Conservation (phyloP, 2,113 vertebrate genomes). For the Nibea albiflora region DNA sequence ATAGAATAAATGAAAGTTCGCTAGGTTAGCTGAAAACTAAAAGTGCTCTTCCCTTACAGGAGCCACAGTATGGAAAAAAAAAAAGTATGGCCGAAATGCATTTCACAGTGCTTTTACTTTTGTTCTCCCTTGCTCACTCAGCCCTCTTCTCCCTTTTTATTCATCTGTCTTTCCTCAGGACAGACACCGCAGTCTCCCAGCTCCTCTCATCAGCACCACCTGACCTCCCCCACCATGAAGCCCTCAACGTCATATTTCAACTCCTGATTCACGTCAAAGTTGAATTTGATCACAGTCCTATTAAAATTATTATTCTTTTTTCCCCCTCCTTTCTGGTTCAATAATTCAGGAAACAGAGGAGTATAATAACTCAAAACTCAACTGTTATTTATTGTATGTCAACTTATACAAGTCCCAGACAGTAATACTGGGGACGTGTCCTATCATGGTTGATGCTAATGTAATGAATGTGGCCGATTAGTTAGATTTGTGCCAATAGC, state of each 20-base stretch:
- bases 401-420: neutral
- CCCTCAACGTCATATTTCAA: slow-evolving; percentile 76
- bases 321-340: neutral
- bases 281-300: neutral
- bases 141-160: neutral
- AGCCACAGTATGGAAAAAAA: neutral
- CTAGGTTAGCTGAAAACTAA: neutral
- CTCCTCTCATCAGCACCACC: slow-evolving; percentile 75
- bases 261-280: slow-evolving; percentile 61
- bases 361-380: neutral
- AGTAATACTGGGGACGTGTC: neutral
- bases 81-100: neutral
- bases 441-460: neutral
- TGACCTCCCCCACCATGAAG: slow-evolving; percentile 74
- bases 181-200: slow-evolving; percentile 68
- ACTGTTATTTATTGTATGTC: neutral
- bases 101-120: neutral
- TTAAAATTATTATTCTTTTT: neutral
- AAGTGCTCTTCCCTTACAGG: neutral
- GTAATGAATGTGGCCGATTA: neutral
- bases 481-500: slow-evolving; percentile 1
- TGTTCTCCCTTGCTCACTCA: neutral
- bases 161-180: slow-evolving; percentile 55
- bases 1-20: neutral
- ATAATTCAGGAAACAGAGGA: neutral